A percentile compares a stretch with the other conserved stretches of the same genome.
Conservation (phyloP, 2,888 invertebrate species). For the Trachelus iudaicus region DNA sequence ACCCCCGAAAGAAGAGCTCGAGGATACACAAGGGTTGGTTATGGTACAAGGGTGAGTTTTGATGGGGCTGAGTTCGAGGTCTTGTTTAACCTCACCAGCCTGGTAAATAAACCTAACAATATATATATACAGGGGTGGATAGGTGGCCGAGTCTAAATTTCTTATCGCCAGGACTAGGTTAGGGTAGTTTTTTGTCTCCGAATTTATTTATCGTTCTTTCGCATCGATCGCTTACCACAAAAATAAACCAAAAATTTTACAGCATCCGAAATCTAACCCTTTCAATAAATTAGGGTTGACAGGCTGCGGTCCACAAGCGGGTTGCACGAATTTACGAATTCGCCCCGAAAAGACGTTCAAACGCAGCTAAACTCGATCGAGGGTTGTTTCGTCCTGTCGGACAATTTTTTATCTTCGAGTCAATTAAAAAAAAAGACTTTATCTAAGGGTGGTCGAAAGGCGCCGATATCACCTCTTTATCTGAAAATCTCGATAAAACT, state of each 20-base stretch:
- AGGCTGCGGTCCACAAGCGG: too few relatives aligned
- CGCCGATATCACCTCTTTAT: neutral
- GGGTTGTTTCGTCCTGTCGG: neutral
- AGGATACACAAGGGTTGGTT: neutral
- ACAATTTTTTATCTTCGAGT: neutral
- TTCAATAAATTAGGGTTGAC: neutral
- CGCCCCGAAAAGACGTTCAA: neutral
- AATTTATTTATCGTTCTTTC: neutral
- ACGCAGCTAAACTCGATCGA: neutral
- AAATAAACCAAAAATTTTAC: neutral
- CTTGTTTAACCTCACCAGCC: conserved; percentile 7
- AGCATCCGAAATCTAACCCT: neutral
- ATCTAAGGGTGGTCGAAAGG: neutral
- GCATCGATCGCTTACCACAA: neutral
- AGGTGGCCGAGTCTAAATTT: neutral
- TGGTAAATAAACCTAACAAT: conserved; percentile 5
- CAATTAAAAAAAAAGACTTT: neutral
- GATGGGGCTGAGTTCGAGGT: neutral
- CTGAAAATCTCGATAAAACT: neutral
- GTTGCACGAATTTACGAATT: neutral
- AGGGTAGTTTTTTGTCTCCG: neutral
- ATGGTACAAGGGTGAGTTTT: neutral
- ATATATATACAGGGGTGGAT: neutral
- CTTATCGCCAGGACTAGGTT: neutral
- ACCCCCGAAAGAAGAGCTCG: neutral